Conservation (phyloP, 2,797 vertebrate genomes). For the Menidia menidia region DNA sequence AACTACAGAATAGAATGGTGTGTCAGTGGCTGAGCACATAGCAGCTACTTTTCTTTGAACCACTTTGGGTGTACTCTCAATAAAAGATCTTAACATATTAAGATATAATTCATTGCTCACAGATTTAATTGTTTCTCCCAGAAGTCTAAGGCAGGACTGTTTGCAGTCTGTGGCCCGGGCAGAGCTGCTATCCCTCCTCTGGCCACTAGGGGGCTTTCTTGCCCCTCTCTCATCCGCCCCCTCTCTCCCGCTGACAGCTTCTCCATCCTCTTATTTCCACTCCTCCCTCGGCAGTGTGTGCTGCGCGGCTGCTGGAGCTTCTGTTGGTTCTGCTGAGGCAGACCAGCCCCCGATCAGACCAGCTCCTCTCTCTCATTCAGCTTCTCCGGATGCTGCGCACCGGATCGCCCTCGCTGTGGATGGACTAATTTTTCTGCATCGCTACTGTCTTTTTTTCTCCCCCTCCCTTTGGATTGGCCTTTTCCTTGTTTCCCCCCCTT, state of each 20-base stretch:
- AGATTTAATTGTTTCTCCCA: too few species aligned
- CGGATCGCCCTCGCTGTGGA: constrained; percentile 44
- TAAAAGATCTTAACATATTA: neutral
- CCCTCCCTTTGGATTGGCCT: constrained; percentile 39
- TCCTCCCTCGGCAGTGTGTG: constrained; percentile 37
- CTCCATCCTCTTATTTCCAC: neutral
- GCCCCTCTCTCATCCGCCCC: constrained; percentile 23
- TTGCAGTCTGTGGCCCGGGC: constrained; percentile 2
- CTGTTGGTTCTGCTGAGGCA: constrained; percentile 51
- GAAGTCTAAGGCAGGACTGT: constrained; percentile 24
- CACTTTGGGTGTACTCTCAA: neutral
- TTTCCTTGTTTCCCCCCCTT: constrained; percentile 12
- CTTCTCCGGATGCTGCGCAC: constrained; percentile 66
- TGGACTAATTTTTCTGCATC: constrained; percentile 67
- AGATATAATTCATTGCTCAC: too few species aligned
- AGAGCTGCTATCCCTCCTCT: neutral
- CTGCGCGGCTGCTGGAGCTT: constrained; percentile 61
- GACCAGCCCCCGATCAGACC: constrained; percentile 45
- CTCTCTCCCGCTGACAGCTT: neutral
- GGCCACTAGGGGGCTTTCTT: constrained; percentile 70
- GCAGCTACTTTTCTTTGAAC: neutral
- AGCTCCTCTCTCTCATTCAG: constrained; percentile 53
- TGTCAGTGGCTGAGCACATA: too few species aligned
- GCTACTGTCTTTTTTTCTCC: neutral
- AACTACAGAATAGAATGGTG: too few species aligned